phyloP scores from a whole-genome alignment of 2,113 vertebrate genomes.

The Ptychochromis oligacanthus region DNA sequence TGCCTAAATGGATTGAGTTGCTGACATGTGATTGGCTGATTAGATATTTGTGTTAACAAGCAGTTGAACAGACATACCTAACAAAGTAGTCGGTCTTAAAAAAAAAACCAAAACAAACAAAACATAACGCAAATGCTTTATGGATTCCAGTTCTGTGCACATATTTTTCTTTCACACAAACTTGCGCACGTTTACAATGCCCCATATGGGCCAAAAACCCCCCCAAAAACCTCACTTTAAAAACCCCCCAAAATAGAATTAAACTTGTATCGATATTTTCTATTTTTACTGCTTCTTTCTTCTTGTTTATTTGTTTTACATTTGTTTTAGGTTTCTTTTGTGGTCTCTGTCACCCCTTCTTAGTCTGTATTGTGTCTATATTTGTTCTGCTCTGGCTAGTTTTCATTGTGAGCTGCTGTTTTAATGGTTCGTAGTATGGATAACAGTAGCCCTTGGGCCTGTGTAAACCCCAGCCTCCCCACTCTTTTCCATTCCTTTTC shows the following conservation, averaged over 20 bases:
- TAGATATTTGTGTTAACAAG: neutral
- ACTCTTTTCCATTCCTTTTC: slow-evolving; percentile 58
- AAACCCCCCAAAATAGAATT: neutral
- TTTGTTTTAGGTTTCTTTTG: no score
- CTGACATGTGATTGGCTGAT: neutral
- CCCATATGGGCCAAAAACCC: neutral
- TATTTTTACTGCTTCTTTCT: neutral
- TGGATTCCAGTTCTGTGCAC: neutral
- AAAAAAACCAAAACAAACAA: neutral
- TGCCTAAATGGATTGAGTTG: neutral
- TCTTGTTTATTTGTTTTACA: neutral
- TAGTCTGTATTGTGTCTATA: neutral
- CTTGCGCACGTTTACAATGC: no score
- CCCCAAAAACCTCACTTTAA: neutral
- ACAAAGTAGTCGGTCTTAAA: neutral
- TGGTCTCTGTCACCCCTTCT: neutral
- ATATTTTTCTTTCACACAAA: neutral
- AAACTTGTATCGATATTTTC: slow-evolving; percentile 3
- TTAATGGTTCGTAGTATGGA: slow-evolving; percentile 59
- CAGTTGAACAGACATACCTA: neutral
- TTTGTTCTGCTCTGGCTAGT: slow-evolving; percentile 46
- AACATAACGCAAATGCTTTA: neutral
- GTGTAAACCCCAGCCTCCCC: slow-evolving; percentile 40
- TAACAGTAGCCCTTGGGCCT: slow-evolving; percentile 55
- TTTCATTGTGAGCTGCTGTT: slow-evolving; percentile 44